Evolutionary conservation across 1,140 invertebrate genomes (phyloP).

Genomic region (Heliconius hermathena): DNA sequence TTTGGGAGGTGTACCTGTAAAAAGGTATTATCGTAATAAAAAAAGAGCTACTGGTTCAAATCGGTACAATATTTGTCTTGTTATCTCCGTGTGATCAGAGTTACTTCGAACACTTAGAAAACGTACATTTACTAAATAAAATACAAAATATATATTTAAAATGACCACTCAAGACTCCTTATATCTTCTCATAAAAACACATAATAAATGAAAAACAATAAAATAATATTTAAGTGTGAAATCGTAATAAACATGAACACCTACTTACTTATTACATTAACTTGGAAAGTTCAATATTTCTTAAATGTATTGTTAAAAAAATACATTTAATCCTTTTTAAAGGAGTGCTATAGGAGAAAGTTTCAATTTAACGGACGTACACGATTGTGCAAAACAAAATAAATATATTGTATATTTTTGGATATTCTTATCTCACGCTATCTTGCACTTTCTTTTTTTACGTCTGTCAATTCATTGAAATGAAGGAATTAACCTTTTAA

Average conservation of each 20-base stretch:
- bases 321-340: not conserved
- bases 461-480: conserved; percentile 20
- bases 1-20: too few relatives aligned
- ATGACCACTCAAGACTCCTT: not conserved
- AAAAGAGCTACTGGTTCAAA: too few relatives aligned
- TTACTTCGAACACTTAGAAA: too few relatives aligned
- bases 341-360: conserved; percentile 27
- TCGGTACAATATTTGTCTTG: too few relatives aligned
- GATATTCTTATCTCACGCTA: conserved; percentile 35
- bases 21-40: too few relatives aligned
- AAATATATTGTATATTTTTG: conserved; percentile 32
- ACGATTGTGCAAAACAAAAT: conserved; percentile 9
- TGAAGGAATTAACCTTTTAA: conserved; percentile 10
- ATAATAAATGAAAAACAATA: not conserved
- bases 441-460: conserved; percentile 35
- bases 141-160: not conserved
- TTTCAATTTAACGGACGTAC: conserved; percentile 24
- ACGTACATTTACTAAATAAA: too few relatives aligned
- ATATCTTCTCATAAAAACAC: not conserved
- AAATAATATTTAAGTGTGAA: not conserved
- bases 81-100: too few relatives aligned
- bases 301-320: not conserved
- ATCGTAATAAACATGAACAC: not conserved
- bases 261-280: not conserved
- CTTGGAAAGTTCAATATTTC: not conserved